These are phyloP conservation scores for Archips xylosteana DNA, from an alignment of 2,888 invertebrate species.

Conservation along the genomic window DNA sequence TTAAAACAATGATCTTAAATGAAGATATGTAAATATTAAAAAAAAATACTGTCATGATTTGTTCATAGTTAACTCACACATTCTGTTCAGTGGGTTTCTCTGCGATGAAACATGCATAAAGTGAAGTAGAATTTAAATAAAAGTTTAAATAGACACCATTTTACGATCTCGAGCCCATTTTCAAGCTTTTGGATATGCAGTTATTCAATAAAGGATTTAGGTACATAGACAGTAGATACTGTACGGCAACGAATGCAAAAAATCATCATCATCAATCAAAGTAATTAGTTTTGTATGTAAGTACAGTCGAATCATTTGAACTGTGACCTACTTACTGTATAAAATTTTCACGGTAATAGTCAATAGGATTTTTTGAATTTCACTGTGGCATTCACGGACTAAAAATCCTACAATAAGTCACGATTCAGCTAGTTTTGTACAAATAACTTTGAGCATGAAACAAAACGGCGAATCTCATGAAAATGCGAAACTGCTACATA, in stretches of 20 bases:
- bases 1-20: slow-evolving; percentile 21
- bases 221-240: background rate
- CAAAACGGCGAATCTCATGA: too few relatives aligned
- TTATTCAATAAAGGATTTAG: background rate
- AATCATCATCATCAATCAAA: background rate
- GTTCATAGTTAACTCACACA: slow-evolving; percentile 43
- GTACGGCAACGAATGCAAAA: background rate
- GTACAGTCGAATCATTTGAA: background rate
- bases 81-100: slow-evolving; percentile 3
- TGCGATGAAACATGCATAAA: background rate
- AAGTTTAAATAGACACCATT: background rate
- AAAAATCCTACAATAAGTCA: too few relatives aligned
- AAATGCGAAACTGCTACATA: too few relatives aligned
- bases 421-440: too few relatives aligned
- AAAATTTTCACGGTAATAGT: too few relatives aligned
- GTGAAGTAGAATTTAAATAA: background rate
- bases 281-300: background rate
- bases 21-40: slow-evolving; percentile 13
- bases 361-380: too few relatives aligned
- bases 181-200: background rate
- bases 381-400: too few relatives aligned
- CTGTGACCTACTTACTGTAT: too few relatives aligned
- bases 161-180: background rate
- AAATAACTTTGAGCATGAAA: too few relatives aligned
- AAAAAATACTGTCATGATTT: slow-evolving; percentile 50